Base-by-base conservation (phyloP, 2,888 invertebrate genomes). In the Polydrusus tereticollis region DNA sequence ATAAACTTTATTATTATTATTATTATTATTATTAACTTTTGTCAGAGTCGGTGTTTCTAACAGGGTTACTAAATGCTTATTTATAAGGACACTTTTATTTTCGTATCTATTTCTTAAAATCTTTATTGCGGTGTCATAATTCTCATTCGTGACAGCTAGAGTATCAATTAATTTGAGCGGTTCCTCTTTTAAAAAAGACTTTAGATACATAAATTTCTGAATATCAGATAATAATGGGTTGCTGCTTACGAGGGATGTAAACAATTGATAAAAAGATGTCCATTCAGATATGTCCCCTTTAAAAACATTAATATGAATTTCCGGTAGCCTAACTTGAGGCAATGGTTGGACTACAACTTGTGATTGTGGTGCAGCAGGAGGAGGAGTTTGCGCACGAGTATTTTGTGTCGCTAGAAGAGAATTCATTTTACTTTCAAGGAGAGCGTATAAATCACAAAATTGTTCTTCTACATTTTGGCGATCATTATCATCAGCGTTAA, bases 131-230 rank as follows among this genome's bases (percentile, higher is more conserved):
- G 38, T 41, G 5, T 18, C n/a, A 38, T 62, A 69, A 18, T 69
- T 69, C 4, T 50, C 41, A 14, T 69, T 38, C 4, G 43, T 66
- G 12, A 66, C 43, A 14, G 36, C n/a, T 14, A 66, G 14, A 50
- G 23, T 47, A 14, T 57, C 57, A 41, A 66, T 41, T 21, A 66
- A 21, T 12, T 23, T 57, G 20, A 36, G 38, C 1, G 66, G 41
- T 58, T 66, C 58, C 2, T 14, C 66, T 18, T 18, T 45, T 6
- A 66, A 26, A 29, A 43, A 41, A 4, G 57, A 66, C 21, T 66
- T 66, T 6, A 66, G 29, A 66, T 66, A 66, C 38, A 58, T 57
- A 58, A 57, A 66, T 66, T 58, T 66, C 26, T 66, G 66, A 10
- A 57, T 41, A 21, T 66, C 16, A 16, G 41, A 7, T 18, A 66